Evolutionary conservation across 2,113 vertebrate genomes (phyloP), one percentile per base, ranked within the genome.

Genomic region (Etheostoma cragini): DNA sequence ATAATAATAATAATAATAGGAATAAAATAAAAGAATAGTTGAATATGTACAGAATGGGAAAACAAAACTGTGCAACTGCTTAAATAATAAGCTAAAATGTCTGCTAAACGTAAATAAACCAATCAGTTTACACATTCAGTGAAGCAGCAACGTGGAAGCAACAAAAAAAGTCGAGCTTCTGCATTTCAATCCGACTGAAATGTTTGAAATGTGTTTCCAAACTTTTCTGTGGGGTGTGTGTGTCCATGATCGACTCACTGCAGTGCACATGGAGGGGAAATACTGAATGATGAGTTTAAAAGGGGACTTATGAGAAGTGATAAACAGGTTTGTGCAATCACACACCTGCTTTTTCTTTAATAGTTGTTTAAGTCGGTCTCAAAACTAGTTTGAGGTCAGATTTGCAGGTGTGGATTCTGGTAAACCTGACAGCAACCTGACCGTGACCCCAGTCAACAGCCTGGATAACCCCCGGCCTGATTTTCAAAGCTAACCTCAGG

Each of bases 401-500:
- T 42, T 19, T 45, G n/a, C 15, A 70, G 21, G 4, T 19, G 71
- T 8, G 19, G 26, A 47, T 84, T 87, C 79, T 88, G 79, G 67
- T 81, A 78, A 83, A 67, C 14, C 46, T 2, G 2, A 47, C 45
- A 14, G 6, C 26, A 15, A 64, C 49, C 76, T 13, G 30, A 30
- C 15, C 21, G 58, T 47, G 78, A 86, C 74, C 80, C 49, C 21
- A 1, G 54, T 5, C 64, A 61, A 13, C 13, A 65, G 63, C 70
- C 57, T 16, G 52, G 65, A 72, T 57, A 54, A 85, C 54, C 80
- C 76, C 69, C 7, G 11, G 30, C 45, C 61, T 64, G 2, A 49
- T 80, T 65, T 46, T 77, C 67, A 86, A 13, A 70, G 26, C 16
- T 22, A 62, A 88, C 78, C 86, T 78, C 88, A 80, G 13, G 14